These are phyloP conservation scores for Corythornis leucogaster DNA, from an alignment of 2,797 vertebrate genomes.

Conservation along the genomic window DNA sequence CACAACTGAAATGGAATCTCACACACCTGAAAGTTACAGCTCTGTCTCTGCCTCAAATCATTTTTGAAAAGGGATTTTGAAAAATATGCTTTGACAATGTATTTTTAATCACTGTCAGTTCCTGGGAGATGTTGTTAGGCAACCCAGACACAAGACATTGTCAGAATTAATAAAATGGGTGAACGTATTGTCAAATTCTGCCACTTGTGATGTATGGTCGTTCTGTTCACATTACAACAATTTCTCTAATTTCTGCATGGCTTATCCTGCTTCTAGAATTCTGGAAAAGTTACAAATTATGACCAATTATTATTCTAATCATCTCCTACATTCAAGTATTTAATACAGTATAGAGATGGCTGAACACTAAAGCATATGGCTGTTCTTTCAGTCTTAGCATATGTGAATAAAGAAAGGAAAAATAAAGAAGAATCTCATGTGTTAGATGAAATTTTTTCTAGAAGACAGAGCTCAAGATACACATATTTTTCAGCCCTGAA, in stretches of 20 bases:
- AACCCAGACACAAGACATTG: background rate
- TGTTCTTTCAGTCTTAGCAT: background rate
- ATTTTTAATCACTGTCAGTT: slow-evolving; percentile 7
- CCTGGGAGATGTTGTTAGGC: background rate
- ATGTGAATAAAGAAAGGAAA: background rate
- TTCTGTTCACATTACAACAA: background rate
- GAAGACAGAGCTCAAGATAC: background rate
- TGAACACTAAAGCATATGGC: background rate
- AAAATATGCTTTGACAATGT: background rate
- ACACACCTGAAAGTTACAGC: background rate
- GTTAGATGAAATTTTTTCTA: background rate
- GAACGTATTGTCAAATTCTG: background rate
- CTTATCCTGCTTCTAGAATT: background rate
- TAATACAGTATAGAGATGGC: background rate
- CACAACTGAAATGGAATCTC: background rate
- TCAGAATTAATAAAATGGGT: background rate
- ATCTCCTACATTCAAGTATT: background rate
- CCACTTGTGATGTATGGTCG: background rate
- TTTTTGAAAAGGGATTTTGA: background rate
- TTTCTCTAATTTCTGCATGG: background rate
- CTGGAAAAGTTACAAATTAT: background rate
- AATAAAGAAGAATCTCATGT: background rate
- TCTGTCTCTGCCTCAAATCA: background rate
- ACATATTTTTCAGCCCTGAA: background rate
- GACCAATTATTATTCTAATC: background rate